These are phyloP conservation scores for Erythrocercus mccallii DNA, from an alignment of 2,113 vertebrate species.

Conservation along the genomic window DNA sequence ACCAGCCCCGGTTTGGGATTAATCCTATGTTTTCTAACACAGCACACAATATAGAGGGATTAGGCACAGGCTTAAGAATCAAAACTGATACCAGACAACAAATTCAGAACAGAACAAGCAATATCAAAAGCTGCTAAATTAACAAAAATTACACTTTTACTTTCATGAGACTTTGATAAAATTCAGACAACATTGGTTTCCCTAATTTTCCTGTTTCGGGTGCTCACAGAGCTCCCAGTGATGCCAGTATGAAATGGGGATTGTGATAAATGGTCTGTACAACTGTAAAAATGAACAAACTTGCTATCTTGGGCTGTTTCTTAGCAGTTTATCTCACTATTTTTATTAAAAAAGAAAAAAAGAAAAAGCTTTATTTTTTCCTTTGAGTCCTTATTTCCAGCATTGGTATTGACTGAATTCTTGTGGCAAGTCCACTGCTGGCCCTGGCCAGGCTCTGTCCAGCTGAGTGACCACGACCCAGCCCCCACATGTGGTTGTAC, in stretches of 20 bases:
- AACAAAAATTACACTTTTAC: not conserved
- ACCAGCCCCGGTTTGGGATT: not conserved
- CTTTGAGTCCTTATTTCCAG: not conserved
- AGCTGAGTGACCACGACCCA: not conserved
- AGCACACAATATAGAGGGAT: not conserved
- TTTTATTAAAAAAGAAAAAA: not conserved
- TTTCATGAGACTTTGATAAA: not conserved
- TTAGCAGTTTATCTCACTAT: not conserved
- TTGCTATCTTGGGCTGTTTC: not conserved
- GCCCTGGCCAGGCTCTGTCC: not conserved
- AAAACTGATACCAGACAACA: not conserved
- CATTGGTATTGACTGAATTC: rapidly evolving
- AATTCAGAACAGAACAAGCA: not conserved
- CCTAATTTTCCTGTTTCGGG: not conserved
- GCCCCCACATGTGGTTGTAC: not conserved
- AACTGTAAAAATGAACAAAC: not conserved
- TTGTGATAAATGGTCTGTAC: not conserved
- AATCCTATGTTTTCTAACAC: not conserved
- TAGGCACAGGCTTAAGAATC: not conserved
- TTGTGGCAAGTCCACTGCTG: rapidly evolving
- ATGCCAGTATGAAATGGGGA: not conserved
- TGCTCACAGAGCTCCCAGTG: not conserved
- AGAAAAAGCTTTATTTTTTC: not conserved
- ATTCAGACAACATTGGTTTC: not conserved
- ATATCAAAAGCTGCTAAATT: not conserved